phyloP scores from a whole-genome alignment of 1,140 invertebrate species.

The fruit fly (Drosophila melanogaster) region DNA sequence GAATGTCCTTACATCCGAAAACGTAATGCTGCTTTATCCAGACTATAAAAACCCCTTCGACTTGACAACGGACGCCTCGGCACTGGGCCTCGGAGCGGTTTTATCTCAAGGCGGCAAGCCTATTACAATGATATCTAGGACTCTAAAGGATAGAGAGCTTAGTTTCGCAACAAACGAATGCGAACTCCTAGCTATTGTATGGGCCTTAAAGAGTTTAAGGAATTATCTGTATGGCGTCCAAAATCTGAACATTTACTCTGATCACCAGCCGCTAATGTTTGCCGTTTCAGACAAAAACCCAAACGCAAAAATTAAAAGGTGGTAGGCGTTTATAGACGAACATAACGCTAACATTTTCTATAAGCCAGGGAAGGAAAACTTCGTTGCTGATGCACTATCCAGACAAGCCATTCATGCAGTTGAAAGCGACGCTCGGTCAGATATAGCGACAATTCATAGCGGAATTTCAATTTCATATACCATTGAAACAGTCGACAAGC shows the following conservation, averaged over 20 bases:
- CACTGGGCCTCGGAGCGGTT: neutral
- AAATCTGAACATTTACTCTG: neutral
- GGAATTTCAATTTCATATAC: neutral
- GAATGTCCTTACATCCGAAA: neutral
- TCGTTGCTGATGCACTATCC: too few relatives aligned
- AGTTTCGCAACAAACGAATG: too few relatives aligned
- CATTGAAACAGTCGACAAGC: neutral
- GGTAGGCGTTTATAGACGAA: slow-evolving; percentile 17
- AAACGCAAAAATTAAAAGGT: slow-evolving; percentile 21
- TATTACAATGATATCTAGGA: neutral
- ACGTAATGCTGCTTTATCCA: too few relatives aligned
- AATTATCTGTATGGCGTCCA: too few relatives aligned
- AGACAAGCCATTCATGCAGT: neutral
- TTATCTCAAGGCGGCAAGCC: neutral
- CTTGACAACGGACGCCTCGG: neutral
- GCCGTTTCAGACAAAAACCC: too few relatives aligned
- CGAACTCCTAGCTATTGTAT: too few relatives aligned
- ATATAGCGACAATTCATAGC: neutral
- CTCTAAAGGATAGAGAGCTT: too few relatives aligned
- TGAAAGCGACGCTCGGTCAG: neutral
- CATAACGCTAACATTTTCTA: slow-evolving; percentile 6
- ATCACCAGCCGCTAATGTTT: neutral
- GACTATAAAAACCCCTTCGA: neutral
- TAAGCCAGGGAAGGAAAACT: too few relatives aligned
- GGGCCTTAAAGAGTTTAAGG: too few relatives aligned